These are phyloP conservation scores for Diaperis boleti DNA, from an alignment of 2,888 invertebrate species.

Conservation along the genomic window DNA sequence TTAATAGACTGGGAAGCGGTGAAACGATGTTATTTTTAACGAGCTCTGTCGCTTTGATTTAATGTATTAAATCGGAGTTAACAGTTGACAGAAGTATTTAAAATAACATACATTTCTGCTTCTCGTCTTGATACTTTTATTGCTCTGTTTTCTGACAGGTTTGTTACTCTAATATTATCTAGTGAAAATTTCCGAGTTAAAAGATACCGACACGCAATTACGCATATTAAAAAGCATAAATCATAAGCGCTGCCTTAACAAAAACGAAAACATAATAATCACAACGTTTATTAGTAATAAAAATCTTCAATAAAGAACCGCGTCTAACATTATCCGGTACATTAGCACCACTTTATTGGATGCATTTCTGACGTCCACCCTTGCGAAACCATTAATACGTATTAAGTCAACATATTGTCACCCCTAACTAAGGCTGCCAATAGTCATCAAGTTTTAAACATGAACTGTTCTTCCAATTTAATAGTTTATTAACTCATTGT, in stretches of 20 bases:
- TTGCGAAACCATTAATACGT: constrained; percentile 62
- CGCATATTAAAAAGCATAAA: constrained; percentile 53
- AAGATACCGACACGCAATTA: constrained; percentile 50
- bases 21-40: constrained; percentile 58
- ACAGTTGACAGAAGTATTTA: constrained; percentile 62
- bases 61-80: constrained; percentile 60
- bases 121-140: constrained; percentile 53
- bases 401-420: constrained; percentile 60
- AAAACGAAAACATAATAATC: constrained; percentile 51
- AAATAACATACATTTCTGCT: constrained; percentile 63
- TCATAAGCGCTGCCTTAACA: constrained; percentile 49
- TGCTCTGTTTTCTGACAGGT: constrained; percentile 44
- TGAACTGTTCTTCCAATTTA: neutral
- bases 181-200: constrained; percentile 44
- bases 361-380: constrained; percentile 47
- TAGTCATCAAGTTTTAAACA: neutral
- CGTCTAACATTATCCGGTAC: constrained; percentile 42
- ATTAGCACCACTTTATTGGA: constrained; percentile 50
- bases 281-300: constrained; percentile 49
- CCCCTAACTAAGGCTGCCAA: constrained; percentile 16
- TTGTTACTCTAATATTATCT: constrained; percentile 39
- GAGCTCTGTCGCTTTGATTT: constrained; percentile 58
- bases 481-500: too few relatives aligned
- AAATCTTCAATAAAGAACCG: constrained; percentile 43
- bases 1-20: constrained; percentile 54